A percentile compares a stretch with the other conserved stretches of the same genome.
Evolutionary conservation across 2,888 invertebrate species (phyloP).

Genomic region (Hypsopygia costalis): DNA sequence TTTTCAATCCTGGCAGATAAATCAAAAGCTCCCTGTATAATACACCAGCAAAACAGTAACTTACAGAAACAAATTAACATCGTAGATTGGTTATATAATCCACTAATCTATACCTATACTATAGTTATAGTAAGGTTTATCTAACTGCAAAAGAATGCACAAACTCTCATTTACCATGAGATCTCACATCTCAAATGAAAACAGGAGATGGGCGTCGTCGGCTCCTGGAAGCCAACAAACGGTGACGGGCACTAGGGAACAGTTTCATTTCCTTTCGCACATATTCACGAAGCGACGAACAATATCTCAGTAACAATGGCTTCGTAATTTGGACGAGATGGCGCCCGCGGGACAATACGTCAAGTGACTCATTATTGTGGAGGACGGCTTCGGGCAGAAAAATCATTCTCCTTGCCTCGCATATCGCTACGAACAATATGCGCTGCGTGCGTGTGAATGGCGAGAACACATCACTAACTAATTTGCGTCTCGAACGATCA

Average conservation of each 20-base stretch:
- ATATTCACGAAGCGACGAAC: conserved; percentile 69
- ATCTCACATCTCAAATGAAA: conserved; percentile 27
- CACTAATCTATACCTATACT: too few relatives aligned
- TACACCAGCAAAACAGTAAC: too few relatives aligned
- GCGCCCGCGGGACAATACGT: conserved; percentile 66
- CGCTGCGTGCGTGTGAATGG: conserved; percentile 46
- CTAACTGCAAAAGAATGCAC: too few relatives aligned
- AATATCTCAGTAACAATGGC: conserved; percentile 72
- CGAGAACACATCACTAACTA: conserved; percentile 16
- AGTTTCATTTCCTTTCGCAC: conserved; percentile 74
- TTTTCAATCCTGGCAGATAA: too few relatives aligned
- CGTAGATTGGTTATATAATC: too few relatives aligned
- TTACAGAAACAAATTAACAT: too few relatives aligned
- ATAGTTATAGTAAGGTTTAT: too few relatives aligned
- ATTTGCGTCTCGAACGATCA: conserved; percentile 6
- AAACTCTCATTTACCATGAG: conserved; percentile 16
- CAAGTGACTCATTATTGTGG: conserved; percentile 73
- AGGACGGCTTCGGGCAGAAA: conserved; percentile 61
- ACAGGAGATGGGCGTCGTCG: conserved; percentile 31
- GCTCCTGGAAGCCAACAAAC: conserved; percentile 40
- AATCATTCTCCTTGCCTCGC: conserved; percentile 51
- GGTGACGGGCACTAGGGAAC: conserved; percentile 49
- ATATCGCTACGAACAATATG: conserved; percentile 42
- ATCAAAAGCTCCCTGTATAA: too few relatives aligned
- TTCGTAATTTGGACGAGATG: conserved; percentile 70